These are phyloP conservation scores for Saccopteryx leptura DNA, from an alignment of 2,113 vertebrate genomes.

Conservation along the genomic window DNA sequence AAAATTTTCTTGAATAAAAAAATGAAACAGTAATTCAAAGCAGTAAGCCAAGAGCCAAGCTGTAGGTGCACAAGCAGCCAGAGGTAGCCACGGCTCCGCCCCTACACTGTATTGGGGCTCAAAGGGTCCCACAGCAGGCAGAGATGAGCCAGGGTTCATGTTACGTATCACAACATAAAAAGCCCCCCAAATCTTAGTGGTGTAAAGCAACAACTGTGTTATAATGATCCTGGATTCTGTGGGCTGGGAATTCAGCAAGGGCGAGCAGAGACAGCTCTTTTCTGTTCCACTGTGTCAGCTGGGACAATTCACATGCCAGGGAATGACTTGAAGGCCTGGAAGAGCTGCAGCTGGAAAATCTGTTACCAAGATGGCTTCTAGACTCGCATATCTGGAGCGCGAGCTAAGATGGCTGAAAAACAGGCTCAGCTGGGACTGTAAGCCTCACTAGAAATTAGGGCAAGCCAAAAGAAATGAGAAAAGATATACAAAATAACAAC, in stretches of 20 bases:
- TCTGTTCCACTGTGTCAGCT: neutral
- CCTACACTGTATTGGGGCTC: fast-evolving
- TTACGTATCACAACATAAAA: neutral
- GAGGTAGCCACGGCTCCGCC: neutral
- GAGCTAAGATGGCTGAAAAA: neutral
- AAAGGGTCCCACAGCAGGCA: neutral
- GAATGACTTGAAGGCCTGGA: neutral
- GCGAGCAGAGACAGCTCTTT: neutral
- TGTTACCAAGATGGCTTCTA: slow-evolving; percentile 23
- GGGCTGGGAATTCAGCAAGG: neutral
- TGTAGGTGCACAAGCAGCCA: neutral
- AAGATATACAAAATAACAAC: neutral
- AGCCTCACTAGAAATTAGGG: neutral
- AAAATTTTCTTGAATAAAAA: slow-evolving; percentile 6
- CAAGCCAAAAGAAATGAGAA: neutral
- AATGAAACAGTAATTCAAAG: slow-evolving; percentile 11
- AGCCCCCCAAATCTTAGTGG: neutral
- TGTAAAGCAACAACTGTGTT: neutral
- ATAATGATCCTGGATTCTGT: neutral
- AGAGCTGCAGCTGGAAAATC: neutral
- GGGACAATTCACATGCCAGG: too few relatives aligned
- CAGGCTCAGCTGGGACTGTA: neutral
- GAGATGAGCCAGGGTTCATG: neutral
- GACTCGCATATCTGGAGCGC: neutral
- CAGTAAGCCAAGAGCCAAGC: neutral